phyloP scores from a whole-genome alignment of 2,888 invertebrate genomes.

The Philaethria dido region DNA sequence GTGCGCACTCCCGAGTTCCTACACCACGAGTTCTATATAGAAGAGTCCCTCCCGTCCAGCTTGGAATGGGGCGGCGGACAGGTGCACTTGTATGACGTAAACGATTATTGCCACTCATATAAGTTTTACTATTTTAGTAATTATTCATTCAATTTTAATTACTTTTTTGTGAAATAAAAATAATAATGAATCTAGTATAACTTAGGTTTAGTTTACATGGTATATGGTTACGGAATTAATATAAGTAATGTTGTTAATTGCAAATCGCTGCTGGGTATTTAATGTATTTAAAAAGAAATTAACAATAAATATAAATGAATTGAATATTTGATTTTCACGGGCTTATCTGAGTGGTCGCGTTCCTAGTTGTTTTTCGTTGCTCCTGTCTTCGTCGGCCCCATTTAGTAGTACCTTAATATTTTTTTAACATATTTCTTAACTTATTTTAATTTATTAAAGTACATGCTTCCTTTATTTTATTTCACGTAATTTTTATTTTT shows the following conservation, averaged over 20 bases:
- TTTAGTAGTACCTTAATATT: slow-evolving; percentile 46
- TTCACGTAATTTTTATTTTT: slow-evolving; percentile 48
- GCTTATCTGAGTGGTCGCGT: slow-evolving; percentile 59
- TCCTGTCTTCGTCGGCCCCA: slow-evolving; percentile 79
- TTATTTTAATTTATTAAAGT: slow-evolving; percentile 7
- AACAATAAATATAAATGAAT: not conserved
- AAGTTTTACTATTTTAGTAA: no score
- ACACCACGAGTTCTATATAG: slow-evolving; percentile 93
- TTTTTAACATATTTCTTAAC: slow-evolving; percentile 14
- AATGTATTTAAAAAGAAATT: not conserved
- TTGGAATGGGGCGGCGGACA: slow-evolving; percentile 87
- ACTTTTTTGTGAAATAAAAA: slow-evolving; percentile 37
- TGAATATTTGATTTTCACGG: not conserved
- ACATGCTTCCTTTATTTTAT: slow-evolving; percentile 24
- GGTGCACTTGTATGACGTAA: slow-evolving; percentile 62
- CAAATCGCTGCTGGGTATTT: not conserved
- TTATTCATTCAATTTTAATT: no score
- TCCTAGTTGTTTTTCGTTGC: slow-evolving; percentile 67
- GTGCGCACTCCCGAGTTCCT: slow-evolving; percentile 86
- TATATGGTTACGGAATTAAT: not conserved
- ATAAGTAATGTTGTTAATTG: not conserved
- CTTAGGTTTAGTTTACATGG: not conserved
- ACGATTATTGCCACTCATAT: slow-evolving; percentile 44
- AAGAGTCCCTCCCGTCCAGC: slow-evolving; percentile 94
- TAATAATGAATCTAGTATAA: not conserved